These are phyloP conservation scores for Helogale parvula DNA, from an alignment of 2,113 vertebrate genomes.

Conservation along the genomic window DNA sequence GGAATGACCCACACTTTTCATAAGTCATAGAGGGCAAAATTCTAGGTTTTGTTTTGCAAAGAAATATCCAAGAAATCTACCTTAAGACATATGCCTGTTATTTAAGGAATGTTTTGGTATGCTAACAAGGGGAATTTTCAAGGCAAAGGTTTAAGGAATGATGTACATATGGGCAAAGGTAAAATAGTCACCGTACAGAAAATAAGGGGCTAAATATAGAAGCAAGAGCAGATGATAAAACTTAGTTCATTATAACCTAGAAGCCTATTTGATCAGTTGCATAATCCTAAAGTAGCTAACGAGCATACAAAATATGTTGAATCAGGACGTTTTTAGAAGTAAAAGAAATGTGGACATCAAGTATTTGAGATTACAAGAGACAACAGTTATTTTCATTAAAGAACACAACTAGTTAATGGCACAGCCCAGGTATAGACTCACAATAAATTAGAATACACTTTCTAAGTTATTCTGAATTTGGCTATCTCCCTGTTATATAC, in stretches of 20 bases:
- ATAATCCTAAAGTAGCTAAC: background rate
- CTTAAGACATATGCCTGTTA: background rate
- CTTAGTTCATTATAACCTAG: background rate
- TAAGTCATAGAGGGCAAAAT: background rate
- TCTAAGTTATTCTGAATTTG: background rate
- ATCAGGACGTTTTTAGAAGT: background rate
- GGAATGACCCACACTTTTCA: background rate
- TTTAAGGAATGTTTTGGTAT: background rate
- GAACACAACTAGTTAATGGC: background rate
- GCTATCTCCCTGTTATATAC: background rate
- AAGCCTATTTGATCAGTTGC: background rate
- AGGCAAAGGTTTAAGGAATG: background rate
- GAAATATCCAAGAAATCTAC: background rate
- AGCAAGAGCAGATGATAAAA: background rate
- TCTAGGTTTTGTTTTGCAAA: background rate
- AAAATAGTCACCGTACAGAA: background rate
- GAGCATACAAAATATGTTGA: background rate
- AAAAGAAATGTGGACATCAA: background rate
- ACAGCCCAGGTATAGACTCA: background rate
- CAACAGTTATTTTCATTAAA: background rate
- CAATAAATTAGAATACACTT: background rate
- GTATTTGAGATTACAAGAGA: background rate
- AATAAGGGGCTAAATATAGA: constrained; percentile 12
- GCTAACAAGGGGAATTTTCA: constrained; percentile 3
- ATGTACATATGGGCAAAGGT: background rate